These are phyloP conservation scores for Melinaea marsaeus DNA, from an alignment of 2,888 invertebrate genomes.

Conservation along the genomic window DNA sequence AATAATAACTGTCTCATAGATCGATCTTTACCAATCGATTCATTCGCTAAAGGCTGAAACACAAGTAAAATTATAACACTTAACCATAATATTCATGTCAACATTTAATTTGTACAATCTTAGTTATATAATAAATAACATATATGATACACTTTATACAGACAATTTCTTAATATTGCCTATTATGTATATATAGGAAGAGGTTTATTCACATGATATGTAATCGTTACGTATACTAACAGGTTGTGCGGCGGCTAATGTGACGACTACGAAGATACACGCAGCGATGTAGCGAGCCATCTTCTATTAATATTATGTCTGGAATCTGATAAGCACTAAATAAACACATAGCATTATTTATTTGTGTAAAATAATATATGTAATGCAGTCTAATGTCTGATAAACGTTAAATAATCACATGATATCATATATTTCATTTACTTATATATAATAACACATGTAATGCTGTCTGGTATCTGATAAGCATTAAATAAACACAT, in stretches of 20 bases:
- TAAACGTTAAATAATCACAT: too few species aligned
- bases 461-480: too few species aligned
- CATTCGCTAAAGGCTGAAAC: constrained; percentile 63
- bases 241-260: constrained; percentile 57
- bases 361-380: too few species aligned
- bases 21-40: constrained; percentile 59
- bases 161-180: not conserved
- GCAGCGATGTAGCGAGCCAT: constrained; percentile 12
- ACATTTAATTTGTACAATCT: too few species aligned
- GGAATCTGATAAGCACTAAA: not conserved
- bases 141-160: not conserved
- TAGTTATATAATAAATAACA: not conserved
- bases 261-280: constrained; percentile 46
- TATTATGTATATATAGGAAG: constrained; percentile 16
- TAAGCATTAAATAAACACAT: too few species aligned
- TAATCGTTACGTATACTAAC: constrained; percentile 53
- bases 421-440: too few species aligned
- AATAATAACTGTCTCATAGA: constrained; percentile 49
- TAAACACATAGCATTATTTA: too few species aligned
- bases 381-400: too few species aligned
- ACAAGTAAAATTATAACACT: constrained; percentile 8
- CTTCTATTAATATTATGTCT: constrained; percentile 10
- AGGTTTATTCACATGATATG: constrained; percentile 35
- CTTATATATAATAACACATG: too few species aligned
- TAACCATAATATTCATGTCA: too few species aligned